Evolutionary conservation across 2,113 vertebrate genomes (phyloP), one percentile per base, ranked within the genome.

Genomic region (Oryzias melastigma): DNA sequence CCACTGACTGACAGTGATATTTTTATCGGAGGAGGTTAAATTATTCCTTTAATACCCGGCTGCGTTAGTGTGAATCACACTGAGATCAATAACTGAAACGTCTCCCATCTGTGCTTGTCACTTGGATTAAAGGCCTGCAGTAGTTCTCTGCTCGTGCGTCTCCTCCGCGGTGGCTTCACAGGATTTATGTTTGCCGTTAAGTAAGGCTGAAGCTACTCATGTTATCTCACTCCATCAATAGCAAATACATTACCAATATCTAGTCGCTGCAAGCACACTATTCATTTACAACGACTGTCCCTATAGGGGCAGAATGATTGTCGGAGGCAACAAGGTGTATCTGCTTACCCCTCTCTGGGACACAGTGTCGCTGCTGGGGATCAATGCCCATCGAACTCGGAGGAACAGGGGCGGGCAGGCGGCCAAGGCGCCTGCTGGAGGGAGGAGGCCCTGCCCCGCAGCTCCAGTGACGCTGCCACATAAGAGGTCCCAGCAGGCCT

Each of bases 111-210:
- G 7, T 46, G 14, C 20, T 8, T 42, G 25, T 47, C 45, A 14
- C 7, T 44, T 44, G 20, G 3, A 7, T 71, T 65, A 61, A 82
- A 83, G 75, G 78, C 78, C 62, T 35, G 42, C 61, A 54, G 75
- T 71, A 65, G 67, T 41, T 62, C 68, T 27, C 58, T 67, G 67
- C 57, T 16, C 0, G 49, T 65, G 54, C 60, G 49, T 48, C 73
- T 81, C 52, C 82, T 85, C 85, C 84, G 89, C 88, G 62, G 58
- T 71, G 81, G 89, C 82, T 87, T 89, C 84, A 65, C 84, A 91
- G 91, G 92, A 95, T 91, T 90, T 92, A 92, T 93, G 92, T 90
- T 91, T 93, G 93, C 88, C 93, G 93, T 94, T 93, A 93, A 94
- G 90, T 91, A 93, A 93, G 89, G 87, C 88, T 91, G 91, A 92